A percentile compares a stretch with the other conserved stretches of the same genome.
Conservation (phyloP, 2,113 vertebrate genomes). For the Leptobrachium leishanense region DNA sequence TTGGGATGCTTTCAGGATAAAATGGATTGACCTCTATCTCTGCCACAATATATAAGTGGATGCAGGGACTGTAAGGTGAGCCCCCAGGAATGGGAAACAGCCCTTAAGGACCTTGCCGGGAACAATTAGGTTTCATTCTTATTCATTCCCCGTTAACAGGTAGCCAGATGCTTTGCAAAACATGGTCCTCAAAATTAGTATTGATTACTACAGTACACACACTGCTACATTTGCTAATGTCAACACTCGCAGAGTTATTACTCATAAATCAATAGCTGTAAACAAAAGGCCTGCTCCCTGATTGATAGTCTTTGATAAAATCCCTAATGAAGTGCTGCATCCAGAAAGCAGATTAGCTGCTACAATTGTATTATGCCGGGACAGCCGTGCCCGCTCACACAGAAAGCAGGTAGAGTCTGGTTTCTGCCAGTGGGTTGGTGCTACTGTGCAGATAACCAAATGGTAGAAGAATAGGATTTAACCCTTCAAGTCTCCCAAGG, state of each 20-base stretch:
- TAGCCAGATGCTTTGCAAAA: slow-evolving; percentile 25
- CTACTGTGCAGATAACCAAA: no score
- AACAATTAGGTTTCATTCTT: slow-evolving; percentile 1
- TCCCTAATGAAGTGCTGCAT: neutral
- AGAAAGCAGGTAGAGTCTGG: neutral
- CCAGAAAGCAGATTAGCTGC: slow-evolving; percentile 6
- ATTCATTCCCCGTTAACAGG: neutral
- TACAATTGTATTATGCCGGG: neutral
- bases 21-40: no score
- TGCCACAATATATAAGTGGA: no score
- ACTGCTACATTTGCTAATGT: neutral
- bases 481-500: no score
- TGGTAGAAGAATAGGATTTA: no score
- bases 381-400: neutral
- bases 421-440: no score
- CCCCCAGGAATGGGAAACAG: no score
- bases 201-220: slow-evolving; percentile 19
- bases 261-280: neutral
- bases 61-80: no score
- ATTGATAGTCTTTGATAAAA: neutral
- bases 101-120: neutral
- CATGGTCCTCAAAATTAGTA: slow-evolving; percentile 32
- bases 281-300: accelerated
- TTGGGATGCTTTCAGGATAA: no score
- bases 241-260: neutral